Base-by-base conservation (phyloP, 2,888 invertebrate genomes). In the Aporophyla nigra region DNA sequence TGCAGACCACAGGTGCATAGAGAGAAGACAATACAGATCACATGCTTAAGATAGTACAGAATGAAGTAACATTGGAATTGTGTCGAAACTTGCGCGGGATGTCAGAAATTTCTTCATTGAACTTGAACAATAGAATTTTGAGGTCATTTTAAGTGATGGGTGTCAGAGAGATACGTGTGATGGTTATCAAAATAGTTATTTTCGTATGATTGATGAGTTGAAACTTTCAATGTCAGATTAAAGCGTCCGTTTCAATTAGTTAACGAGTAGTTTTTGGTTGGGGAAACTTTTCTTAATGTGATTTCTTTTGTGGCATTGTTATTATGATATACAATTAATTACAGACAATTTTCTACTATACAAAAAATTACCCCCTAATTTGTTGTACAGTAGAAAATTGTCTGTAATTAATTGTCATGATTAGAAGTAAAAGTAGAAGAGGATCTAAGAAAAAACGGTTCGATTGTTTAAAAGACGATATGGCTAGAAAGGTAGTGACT, bases 201-300 rank as follows among this genome's bases (percentile, higher is more conserved):
- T 71, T 67, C 53, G 4, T 61, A n/a, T 69, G 71, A 86, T 69
- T 74, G 74, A 86, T 85, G 78, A 77, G 40, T 80, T 80, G 70
- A 61, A 76, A 79, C 70, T 83, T 81, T 77, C 73, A 77, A 81
- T 85, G 83, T 83, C 76, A 71, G 59, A 78, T 70, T 74, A 74
- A 33, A 77, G 24, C 51, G 72, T 76, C 72, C 65, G 27, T 82
- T 72, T 68, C 71, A 83, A 80, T 78, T 75, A 67, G 73, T 71
- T 75, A 71, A 76, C 66, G 68, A 82, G 71, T 69, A 53, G 33
- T n/a, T 63, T 33, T 73, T 83, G 71, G 74, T 74, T 74, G 61
- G 56, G 59, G 14, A 63, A 71, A 74, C 21, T 74, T 71, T 16
- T 51, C 27, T 54, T 43, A n/a, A 43, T 63, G 49, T 62, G 16